Percentiles rank a stretch among this genome's conserved stretches.
Evolutionary conservation across 1,140 invertebrate genomes (phyloP).

Genomic region (Plectrocnemia conspersa): DNA sequence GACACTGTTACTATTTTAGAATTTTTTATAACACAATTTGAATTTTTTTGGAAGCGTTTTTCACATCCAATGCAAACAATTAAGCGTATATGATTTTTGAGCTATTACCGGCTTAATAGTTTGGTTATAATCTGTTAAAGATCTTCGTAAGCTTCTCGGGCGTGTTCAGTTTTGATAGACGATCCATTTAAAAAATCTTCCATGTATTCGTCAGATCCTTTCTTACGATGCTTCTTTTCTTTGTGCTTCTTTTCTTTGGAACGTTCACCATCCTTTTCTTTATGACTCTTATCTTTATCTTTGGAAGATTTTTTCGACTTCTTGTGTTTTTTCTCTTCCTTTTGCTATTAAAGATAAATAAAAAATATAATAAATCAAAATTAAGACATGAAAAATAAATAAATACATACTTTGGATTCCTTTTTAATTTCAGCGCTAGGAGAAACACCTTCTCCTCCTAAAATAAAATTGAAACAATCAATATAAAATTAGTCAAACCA

Average conservation of each 20-base stretch:
- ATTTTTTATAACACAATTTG: too few species aligned
- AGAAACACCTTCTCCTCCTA: constrained; percentile 30
- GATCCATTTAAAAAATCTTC: constrained; percentile 28
- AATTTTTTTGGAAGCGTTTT: too few species aligned
- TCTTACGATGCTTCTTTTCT: constrained; percentile 48
- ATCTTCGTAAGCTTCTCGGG: constrained; percentile 41
- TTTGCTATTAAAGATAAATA: constrained; percentile 18
- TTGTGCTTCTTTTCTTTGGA: constrained; percentile 44
- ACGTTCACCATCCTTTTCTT: constrained; percentile 17
- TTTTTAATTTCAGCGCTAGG: constrained; percentile 25
- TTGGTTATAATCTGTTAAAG: too few species aligned
- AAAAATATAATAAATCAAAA: constrained; percentile 1
- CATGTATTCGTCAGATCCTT: constrained; percentile 36
- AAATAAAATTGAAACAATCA: constrained; percentile 3
- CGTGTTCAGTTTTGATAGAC: neutral
- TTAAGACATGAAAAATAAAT: neutral
- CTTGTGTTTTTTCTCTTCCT: constrained; percentile 48
- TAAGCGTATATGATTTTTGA: too few species aligned
- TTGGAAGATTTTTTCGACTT: constrained; percentile 48
- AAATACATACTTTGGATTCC: constrained; percentile 26
- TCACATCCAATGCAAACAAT: too few species aligned
- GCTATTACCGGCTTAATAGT: too few species aligned
- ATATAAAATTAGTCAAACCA: too few species aligned
- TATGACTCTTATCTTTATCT: constrained; percentile 44
- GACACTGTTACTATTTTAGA: too few species aligned